These are phyloP conservation scores for Epinephelus awoara DNA, from an alignment of 2,797 vertebrate species.

Conservation along the genomic window DNA sequence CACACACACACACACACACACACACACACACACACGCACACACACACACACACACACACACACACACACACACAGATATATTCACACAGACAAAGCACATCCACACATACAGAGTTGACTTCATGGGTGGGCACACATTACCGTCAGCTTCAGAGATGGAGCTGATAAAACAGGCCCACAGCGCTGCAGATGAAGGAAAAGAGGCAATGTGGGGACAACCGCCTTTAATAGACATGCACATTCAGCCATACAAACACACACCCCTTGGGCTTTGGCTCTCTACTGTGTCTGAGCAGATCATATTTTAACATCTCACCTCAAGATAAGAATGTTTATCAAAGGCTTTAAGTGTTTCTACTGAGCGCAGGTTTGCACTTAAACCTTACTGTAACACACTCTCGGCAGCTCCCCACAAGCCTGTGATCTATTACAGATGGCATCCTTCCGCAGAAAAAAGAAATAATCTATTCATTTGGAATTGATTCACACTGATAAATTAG, in stretches of 20 bases:
- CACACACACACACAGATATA: constrained; percentile 5
- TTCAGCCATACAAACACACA: constrained; percentile 36
- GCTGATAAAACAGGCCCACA: constrained; percentile 76
- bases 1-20: constrained; percentile 22
- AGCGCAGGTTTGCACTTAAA: constrained; percentile 40
- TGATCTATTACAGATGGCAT: constrained; percentile 63
- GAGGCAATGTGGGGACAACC: constrained; percentile 74
- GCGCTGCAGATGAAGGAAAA: constrained; percentile 65
- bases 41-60: constrained; percentile 10
- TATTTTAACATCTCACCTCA: constrained; percentile 75
- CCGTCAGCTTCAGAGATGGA: constrained; percentile 69
- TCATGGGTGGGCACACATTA: constrained; percentile 86
- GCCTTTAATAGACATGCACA: constrained; percentile 52
- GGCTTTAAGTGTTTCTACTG: constrained; percentile 63
- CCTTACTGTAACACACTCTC: constrained; percentile 43
- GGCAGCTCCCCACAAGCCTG: constrained; percentile 48
- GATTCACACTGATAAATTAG: constrained; percentile 69
- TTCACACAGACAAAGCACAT: constrained; percentile 44
- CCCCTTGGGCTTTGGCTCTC: constrained; percentile 63
- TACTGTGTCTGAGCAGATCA: constrained; percentile 70
- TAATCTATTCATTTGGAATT: constrained; percentile 66
- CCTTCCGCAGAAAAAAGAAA: constrained; percentile 27
- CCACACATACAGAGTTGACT: constrained; percentile 54
- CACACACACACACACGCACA: not conserved
- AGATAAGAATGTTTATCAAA: constrained; percentile 78